A percentile compares a stretch with the other conserved stretches of the same genome.
Evolutionary conservation across 2,113 vertebrate species (phyloP).

Genomic region (Apodemus speciosus): DNA sequence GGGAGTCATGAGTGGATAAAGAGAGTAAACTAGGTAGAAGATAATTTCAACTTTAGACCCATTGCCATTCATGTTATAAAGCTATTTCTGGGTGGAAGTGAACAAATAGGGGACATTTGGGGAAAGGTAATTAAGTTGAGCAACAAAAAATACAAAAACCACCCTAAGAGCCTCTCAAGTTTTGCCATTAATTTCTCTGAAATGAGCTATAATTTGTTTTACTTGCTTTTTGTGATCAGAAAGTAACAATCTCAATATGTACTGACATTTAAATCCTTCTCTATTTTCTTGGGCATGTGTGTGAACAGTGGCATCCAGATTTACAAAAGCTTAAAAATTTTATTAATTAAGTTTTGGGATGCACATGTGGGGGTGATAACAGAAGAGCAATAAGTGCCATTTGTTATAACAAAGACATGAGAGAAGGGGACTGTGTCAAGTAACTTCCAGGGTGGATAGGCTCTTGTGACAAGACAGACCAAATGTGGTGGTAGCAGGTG

Average conservation of each 20-base stretch:
- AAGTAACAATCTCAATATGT: background rate
- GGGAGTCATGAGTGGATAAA: background rate
- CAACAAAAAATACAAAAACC: background rate
- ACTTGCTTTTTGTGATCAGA: background rate
- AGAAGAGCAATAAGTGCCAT: background rate
- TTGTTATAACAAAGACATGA: background rate
- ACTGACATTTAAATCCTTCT: background rate
- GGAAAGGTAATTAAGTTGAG: conserved; percentile 3
- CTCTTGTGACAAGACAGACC: background rate
- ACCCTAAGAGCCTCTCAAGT: background rate
- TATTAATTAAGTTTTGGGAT: background rate
- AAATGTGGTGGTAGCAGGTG: background rate
- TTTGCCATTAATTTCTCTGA: background rate
- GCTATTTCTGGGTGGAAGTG: background rate
- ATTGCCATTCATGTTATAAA: background rate
- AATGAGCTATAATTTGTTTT: background rate
- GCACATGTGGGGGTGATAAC: background rate
- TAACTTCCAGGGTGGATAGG: background rate
- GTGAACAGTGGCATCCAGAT: background rate
- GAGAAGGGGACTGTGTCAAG: background rate
- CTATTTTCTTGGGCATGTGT: background rate
- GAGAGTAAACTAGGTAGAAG: background rate
- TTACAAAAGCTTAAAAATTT: background rate
- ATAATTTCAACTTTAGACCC: conserved; percentile 21
- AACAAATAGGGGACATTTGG: background rate